Percentiles rank a stretch among this genome's conserved stretches.
Conservation (phyloP, 2,113 vertebrate species). For the Uria aalge region DNA sequence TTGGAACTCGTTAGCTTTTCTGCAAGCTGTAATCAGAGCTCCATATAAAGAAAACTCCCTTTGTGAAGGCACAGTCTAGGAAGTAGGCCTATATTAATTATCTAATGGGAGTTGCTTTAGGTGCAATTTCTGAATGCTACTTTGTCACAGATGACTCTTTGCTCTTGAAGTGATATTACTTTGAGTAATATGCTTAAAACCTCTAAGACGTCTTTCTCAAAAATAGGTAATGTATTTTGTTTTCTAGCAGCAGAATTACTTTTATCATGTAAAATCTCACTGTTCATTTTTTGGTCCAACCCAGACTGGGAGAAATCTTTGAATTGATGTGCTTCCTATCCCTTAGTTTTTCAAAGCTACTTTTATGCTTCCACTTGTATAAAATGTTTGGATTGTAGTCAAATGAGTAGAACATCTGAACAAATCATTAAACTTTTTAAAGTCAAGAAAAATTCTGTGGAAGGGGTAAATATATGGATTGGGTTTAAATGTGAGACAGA, state of each 20-base stretch:
- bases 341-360: constrained; percentile 16
- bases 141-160: neutral
- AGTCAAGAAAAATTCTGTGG: neutral
- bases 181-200: neutral
- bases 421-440: neutral
- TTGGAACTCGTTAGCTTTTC: constrained; percentile 22
- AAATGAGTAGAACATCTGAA: neutral
- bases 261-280: neutral
- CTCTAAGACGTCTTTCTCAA: neutral
- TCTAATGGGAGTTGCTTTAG: neutral
- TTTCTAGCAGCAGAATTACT: neutral
- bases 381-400: neutral
- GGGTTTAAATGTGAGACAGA: neutral
- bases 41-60: neutral
- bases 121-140: neutral
- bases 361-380: neutral
- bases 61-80: neutral
- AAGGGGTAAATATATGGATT: neutral
- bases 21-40: constrained; percentile 40
- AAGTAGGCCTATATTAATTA: neutral
- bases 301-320: constrained; percentile 10
- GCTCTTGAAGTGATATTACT: neutral
- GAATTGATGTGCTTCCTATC: constrained; percentile 31
- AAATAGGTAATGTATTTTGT: neutral
- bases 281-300: neutral